These are phyloP conservation scores for Bellardia bayeri DNA, from an alignment of 2,888 invertebrate species.

Conservation along the genomic window DNA sequence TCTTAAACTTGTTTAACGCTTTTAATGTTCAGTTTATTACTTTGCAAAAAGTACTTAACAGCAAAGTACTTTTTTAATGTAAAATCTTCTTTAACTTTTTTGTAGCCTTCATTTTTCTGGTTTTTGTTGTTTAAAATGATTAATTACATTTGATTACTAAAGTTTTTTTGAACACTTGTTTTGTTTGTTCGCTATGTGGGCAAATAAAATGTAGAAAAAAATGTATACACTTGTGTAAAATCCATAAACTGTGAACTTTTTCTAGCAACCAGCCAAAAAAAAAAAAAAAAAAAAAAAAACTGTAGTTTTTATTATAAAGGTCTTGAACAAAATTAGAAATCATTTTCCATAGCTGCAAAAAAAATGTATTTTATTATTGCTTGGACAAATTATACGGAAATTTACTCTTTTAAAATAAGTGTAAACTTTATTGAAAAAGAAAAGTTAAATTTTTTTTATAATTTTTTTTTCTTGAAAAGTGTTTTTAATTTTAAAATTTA, in stretches of 20 bases:
- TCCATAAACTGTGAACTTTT: constrained; percentile 30
- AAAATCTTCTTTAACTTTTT: neutral
- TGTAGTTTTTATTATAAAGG: constrained; percentile 4
- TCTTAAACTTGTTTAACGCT: neutral
- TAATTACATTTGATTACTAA: constrained; percentile 58
- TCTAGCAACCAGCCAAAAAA: constrained; percentile 1
- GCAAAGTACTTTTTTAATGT: neutral
- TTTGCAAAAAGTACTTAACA: neutral
- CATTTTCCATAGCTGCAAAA: neutral
- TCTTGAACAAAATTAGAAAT: constrained; percentile 12
- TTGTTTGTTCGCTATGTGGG: constrained; percentile 33
- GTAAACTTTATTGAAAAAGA: neutral
- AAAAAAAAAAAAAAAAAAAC: neutral
- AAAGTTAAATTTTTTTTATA: too few relatives aligned
- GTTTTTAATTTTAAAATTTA: too few relatives aligned
- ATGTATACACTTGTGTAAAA: constrained; percentile 9
- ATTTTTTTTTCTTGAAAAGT: too few relatives aligned
- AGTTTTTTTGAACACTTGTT: constrained; percentile 21
- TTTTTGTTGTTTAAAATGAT: constrained; percentile 55
- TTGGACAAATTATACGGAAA: neutral
- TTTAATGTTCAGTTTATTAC: neutral
- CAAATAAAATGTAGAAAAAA: neutral
- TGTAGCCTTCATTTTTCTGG: neutral
- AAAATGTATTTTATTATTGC: neutral
- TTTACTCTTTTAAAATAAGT: neutral